These are phyloP conservation scores for Cephus sareptanus DNA, from an alignment of 2,888 invertebrate genomes.

Conservation along the genomic window DNA sequence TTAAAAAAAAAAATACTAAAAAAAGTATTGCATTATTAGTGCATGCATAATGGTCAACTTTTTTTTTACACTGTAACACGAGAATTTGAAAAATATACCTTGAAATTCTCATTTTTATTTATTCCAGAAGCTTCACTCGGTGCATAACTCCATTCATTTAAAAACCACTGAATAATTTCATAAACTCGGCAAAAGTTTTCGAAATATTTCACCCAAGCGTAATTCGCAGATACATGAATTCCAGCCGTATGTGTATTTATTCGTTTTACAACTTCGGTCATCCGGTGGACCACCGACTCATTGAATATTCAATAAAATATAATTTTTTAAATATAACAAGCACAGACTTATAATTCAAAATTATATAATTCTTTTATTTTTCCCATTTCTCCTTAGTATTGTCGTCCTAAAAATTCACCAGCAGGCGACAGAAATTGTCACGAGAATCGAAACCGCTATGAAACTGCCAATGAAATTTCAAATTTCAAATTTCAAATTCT, in stretches of 20 bases:
- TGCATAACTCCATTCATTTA: not conserved
- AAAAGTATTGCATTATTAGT: not conserved
- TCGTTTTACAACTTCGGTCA: not conserved
- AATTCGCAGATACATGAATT: not conserved
- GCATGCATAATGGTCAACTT: not conserved
- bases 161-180: not conserved
- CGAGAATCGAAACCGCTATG: too few species aligned
- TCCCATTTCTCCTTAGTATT: not conserved
- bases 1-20: not conserved
- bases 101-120: too few species aligned
- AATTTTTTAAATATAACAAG: not conserved
- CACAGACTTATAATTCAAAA: not conserved
- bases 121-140: not conserved
- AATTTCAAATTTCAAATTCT: not conserved
- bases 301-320: not conserved
- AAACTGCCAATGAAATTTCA: not conserved
- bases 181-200: not conserved
- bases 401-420: not conserved
- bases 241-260: not conserved
- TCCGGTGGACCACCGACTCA: not conserved
- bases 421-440: too few species aligned
- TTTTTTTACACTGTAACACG: not conserved
- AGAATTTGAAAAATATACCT: not conserved
- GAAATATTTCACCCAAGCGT: not conserved
- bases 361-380: not conserved